phyloP scores from a whole-genome alignment of 2,888 invertebrate species.

The Heliconius cydno region DNA sequence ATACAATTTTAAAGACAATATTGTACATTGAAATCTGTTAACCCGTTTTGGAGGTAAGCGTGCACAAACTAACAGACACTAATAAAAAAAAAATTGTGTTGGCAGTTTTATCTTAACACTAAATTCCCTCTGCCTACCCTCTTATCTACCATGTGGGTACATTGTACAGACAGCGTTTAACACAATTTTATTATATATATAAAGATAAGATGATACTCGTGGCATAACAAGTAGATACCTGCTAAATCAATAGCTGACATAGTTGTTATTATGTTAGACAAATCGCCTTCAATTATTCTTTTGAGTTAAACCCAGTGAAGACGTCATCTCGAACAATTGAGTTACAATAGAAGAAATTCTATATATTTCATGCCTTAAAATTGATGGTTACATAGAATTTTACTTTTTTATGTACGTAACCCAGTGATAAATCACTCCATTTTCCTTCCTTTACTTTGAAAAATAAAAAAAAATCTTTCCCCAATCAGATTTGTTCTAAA shows the following conservation, averaged over 20 bases:
- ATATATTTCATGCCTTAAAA: neutral
- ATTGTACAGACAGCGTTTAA: no score
- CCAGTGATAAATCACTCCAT: neutral
- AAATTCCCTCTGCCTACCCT: no score
- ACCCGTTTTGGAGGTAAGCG: no score
- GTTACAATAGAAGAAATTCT: slow-evolving; percentile 48
- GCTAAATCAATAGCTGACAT: slow-evolving; percentile 56
- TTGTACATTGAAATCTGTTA: no score
- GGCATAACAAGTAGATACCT: neutral
- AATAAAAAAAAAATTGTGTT: no score
- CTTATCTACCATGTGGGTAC: no score
- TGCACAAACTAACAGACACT: no score
- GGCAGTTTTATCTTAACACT: no score
- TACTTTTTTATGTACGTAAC: neutral
- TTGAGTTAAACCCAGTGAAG: slow-evolving; percentile 6
- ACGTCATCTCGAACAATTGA: slow-evolving; percentile 57
- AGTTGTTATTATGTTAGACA: slow-evolving; percentile 57
- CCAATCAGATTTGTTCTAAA: no score
- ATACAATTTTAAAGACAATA: no score
- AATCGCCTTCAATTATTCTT: slow-evolving; percentile 45
- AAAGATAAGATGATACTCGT: slow-evolving; percentile 7
- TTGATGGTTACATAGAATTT: neutral
- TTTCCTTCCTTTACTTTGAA: neutral
- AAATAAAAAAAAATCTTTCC: no score
- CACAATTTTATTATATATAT: no score